Conservation (phyloP, 2,888 invertebrate genomes). For the Sceliomorpha sp. region DNA sequence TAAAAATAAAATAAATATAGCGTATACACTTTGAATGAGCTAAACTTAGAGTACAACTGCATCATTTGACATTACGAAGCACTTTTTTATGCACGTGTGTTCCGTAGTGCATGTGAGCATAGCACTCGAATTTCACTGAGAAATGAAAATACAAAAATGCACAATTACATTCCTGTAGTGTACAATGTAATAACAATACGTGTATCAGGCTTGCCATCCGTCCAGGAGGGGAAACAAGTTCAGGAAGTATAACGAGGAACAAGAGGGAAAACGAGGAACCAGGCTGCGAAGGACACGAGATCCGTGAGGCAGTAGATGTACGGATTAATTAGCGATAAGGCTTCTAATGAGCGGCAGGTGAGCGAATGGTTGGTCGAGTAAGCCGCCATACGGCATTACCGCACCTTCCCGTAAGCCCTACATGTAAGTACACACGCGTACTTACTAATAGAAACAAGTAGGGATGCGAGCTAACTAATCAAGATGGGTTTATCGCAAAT, state of each 20-base stretch:
- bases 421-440: slow-evolving; percentile 31
- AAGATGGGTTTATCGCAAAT: slow-evolving; percentile 37
- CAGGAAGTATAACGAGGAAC: slow-evolving; percentile 69
- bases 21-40: no score
- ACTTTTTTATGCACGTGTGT: no score
- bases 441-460: slow-evolving; percentile 50
- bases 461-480: slow-evolving; percentile 44
- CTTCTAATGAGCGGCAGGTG: slow-evolving; percentile 80
- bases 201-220: slow-evolving; percentile 45
- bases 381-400: slow-evolving; percentile 48
- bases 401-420: slow-evolving; percentile 52
- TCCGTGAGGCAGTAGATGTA: slow-evolving; percentile 76
- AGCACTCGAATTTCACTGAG: no score
- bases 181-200: slow-evolving; percentile 33
- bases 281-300: slow-evolving; percentile 74
- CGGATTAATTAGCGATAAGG: slow-evolving; percentile 80
- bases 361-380: slow-evolving; percentile 65
- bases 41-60: no score
- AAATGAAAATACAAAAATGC: no score
- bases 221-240: slow-evolving; percentile 68
- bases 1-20: no score
- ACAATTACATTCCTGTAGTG: slow-evolving; percentile 29
- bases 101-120: no score
- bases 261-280: slow-evolving; percentile 57
- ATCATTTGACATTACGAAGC: no score